Evolutionary conservation across 2,113 vertebrate species (phyloP).

Genomic region (Siniperca knerii): DNA sequence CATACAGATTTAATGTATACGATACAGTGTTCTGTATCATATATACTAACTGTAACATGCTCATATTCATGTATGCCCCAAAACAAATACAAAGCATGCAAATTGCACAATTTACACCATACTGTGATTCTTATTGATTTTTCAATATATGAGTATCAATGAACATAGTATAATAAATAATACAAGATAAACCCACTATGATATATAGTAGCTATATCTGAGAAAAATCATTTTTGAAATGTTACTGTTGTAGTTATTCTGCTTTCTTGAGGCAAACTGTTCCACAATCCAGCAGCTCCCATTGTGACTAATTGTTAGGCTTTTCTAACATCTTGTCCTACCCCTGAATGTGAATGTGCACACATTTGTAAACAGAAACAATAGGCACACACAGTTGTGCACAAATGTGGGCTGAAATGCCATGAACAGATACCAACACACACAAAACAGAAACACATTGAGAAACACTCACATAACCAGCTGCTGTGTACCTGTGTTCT

Average conservation of each 20-base stretch:
- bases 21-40: background rate
- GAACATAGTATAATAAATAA: background rate
- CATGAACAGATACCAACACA: conserved; percentile 19
- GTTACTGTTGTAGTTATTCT: conserved; percentile 21
- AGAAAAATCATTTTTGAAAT: conserved; percentile 15
- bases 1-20: background rate
- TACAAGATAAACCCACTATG: background rate
- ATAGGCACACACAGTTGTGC: conserved; percentile 7
- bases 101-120: background rate
- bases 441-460: background rate
- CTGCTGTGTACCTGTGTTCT: background rate
- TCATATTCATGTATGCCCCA: background rate
- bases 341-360: conserved; percentile 19
- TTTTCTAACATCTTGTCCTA: conserved; percentile 39
- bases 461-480: background rate
- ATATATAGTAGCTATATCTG: background rate
- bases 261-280: conserved; percentile 22
- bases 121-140: background rate
- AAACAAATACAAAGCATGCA: background rate
- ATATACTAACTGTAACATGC: background rate
- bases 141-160: background rate
- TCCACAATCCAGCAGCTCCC: conserved; percentile 21
- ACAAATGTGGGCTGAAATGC: conserved; percentile 29
- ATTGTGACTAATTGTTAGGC: conserved; percentile 38
- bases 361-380: conserved; percentile 30